Percentiles rank a stretch among this genome's conserved stretches.
Conservation (phyloP, 2,797 vertebrate genomes). For the Taenioides sp. region DNA sequence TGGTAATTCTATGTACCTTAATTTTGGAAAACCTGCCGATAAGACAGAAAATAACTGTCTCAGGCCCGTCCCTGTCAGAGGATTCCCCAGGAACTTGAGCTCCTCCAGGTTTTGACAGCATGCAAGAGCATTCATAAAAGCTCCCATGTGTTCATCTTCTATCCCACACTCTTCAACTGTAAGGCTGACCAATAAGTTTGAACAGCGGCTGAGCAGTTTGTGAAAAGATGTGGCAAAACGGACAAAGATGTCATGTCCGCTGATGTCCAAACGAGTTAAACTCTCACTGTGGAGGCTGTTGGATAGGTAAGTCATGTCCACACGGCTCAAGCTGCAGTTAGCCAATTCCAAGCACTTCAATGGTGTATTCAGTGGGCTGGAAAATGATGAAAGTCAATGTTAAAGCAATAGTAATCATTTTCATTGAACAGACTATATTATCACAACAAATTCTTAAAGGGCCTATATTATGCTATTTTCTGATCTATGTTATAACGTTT, state of each 20-base stretch:
- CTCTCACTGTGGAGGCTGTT: constrained; percentile 85
- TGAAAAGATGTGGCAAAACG: constrained; percentile 82
- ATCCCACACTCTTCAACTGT: constrained; percentile 89
- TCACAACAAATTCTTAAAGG: no score
- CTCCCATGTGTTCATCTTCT: constrained; percentile 78
- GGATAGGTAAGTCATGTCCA: constrained; percentile 91
- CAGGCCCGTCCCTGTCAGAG: constrained; percentile 81
- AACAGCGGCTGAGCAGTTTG: constrained; percentile 85
- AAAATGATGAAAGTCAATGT: not conserved
- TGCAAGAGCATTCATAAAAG: constrained; percentile 75
- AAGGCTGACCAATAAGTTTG: constrained; percentile 79
- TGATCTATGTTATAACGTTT: no score
- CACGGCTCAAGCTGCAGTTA: constrained; percentile 84
- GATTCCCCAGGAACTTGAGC: constrained; percentile 90
- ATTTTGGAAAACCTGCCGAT: constrained; percentile 71
- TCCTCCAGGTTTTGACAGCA: constrained; percentile 82
- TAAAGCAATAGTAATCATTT: not conserved
- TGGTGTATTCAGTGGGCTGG: constrained; percentile 86
- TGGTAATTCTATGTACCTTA: constrained; percentile 87
- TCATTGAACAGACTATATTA: not conserved
- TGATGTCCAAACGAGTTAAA: constrained; percentile 87
- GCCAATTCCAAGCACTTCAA: constrained; percentile 87
- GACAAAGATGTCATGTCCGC: constrained; percentile 84
- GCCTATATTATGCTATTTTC: no score
- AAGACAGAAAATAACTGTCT: constrained; percentile 79